phyloP scores from a whole-genome alignment of 2,797 vertebrate genomes.

The Hephaestus fuliginosus region DNA sequence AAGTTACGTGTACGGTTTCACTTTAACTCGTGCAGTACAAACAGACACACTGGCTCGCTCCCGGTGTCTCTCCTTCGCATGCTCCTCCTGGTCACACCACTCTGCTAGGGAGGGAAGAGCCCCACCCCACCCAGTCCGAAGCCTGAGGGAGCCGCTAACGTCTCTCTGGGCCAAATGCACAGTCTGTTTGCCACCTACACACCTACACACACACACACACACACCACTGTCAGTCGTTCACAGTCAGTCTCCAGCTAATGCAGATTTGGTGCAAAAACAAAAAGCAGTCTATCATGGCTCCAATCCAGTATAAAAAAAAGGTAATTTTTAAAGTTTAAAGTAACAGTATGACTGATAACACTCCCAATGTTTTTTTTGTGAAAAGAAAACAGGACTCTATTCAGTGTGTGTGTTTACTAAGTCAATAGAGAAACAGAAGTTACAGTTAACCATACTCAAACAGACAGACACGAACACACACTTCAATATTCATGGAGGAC shows the following conservation, averaged over 20 bases:
- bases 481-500: background rate
- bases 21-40: constrained; percentile 46
- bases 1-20: constrained; percentile 62
- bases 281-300: background rate
- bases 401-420: constrained; percentile 39
- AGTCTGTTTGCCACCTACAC: constrained; percentile 57
- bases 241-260: background rate
- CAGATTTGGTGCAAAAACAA: background rate
- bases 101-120: constrained; percentile 53
- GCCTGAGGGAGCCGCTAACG: constrained; percentile 42
- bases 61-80: constrained; percentile 42
- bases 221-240: constrained; percentile 24
- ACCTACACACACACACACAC: background rate
- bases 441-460: constrained; percentile 30
- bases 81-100: constrained; percentile 77
- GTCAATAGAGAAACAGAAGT: constrained; percentile 46
- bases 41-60: constrained; percentile 28
- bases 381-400: constrained; percentile 34
- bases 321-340: background rate
- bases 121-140: constrained; percentile 40
- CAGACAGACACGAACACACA: constrained; percentile 16
- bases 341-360: background rate
- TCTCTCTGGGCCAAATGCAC: constrained; percentile 38
- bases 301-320: constrained; percentile 10
- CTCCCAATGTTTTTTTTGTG: background rate